These are phyloP conservation scores for Dascillus cervinus DNA, from an alignment of 2,888 invertebrate species.

Conservation along the genomic window DNA sequence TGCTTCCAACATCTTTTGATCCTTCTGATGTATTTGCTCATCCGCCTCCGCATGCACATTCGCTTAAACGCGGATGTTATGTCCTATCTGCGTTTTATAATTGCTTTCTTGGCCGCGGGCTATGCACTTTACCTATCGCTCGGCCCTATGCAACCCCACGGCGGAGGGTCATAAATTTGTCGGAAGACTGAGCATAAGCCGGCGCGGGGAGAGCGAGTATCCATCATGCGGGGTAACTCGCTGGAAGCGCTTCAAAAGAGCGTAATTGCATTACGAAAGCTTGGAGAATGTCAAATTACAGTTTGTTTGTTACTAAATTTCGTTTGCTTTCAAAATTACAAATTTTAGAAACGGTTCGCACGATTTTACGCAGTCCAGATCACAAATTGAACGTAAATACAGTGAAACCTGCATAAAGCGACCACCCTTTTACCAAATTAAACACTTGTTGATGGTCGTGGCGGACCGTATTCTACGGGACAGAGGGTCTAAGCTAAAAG, in stretches of 20 bases:
- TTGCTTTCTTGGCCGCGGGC: conserved; percentile 38
- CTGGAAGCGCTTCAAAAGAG: conserved; percentile 34
- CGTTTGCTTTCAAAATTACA: conserved; percentile 18
- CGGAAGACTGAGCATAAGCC: conserved; percentile 28
- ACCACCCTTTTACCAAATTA: too few relatives aligned
- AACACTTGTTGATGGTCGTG: too few relatives aligned
- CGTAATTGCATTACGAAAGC: conserved; percentile 34
- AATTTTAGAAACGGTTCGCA: too few relatives aligned
- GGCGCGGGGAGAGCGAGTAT: conserved; percentile 26
- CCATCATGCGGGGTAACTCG: conserved; percentile 30
- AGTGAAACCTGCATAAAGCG: too few relatives aligned
- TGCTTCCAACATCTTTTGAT: conserved; percentile 38
- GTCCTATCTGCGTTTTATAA: conserved; percentile 35
- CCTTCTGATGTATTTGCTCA: conserved; percentile 35
- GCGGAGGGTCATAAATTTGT: conserved; percentile 29
- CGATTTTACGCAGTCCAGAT: too few relatives aligned
- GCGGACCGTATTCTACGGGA: too few relatives aligned
- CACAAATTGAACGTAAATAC: too few relatives aligned
- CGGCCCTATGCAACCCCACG: conserved; percentile 15
- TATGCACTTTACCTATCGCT: conserved; percentile 24
- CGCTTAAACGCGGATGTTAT: conserved; percentile 30
- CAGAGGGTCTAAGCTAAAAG: too few relatives aligned
- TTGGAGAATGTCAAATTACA: conserved; percentile 30
- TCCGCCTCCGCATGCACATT: conserved; percentile 26
- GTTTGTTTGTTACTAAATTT: conserved; percentile 30